Evolutionary conservation across 2,797 vertebrate genomes (phyloP), one percentile per base, ranked within the genome.

Genomic region (Galagoides demidoff): DNA sequence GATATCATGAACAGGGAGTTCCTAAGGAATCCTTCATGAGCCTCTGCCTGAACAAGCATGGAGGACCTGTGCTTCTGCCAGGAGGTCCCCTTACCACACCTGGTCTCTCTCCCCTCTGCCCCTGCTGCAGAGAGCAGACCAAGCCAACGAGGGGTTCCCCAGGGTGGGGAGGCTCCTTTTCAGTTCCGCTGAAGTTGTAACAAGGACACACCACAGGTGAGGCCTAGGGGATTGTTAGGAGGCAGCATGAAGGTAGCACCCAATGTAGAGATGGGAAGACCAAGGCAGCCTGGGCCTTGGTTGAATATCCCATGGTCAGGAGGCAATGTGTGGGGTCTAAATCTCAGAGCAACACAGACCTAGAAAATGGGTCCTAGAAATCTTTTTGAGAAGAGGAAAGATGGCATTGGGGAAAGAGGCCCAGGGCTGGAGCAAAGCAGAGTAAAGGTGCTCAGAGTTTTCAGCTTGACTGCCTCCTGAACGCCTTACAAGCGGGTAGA

Each of bases 21-120:
- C 39, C 92, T 71, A 19, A 70, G 63, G 85, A 84, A 84, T 55
- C 68, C 31, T 93, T 34, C 81, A 77, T 0, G 43, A 91, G 93
- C 87, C 63, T 55, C 29, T 0, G 7, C 63, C 59, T 73, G 87
- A 70, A 31, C 7, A 78, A 84, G 22, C 89, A 77, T 1, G 27
- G 55, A 45, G 37, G 34, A 27, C 0, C 7, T 0, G 3, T 1
- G 25, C 71, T 64, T 27, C 31, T 11, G 70, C 37, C 0, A 0
- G 55, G 13, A 59, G 52, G 5, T 64, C 19, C 37, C n/a, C 57
- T 27, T 37, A 20, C 17, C 0, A 0, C 7, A n/a, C 43, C 59
- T 11, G 27, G 90, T 68, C 59, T 66, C 55, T 85, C 61, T 31
- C 22, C 70, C 91, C 14, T 64, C 73, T 4, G 11, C 17, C 55